Conservation (phyloP, 2,797 vertebrate species). For the Arremon brunneinucha region DNA sequence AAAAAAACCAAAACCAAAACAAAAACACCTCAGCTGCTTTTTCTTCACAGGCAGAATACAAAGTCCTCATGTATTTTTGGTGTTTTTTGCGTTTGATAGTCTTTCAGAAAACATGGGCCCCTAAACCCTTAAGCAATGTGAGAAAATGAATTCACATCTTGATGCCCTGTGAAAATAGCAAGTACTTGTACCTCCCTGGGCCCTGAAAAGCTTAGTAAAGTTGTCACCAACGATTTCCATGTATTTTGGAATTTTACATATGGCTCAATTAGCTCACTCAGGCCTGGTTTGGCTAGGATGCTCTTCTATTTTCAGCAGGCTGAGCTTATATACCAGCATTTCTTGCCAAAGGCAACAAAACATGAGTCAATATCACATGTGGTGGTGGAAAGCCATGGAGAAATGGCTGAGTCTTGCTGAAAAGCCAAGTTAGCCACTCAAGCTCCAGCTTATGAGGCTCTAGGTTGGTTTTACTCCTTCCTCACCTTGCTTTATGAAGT, state of each 20-base stretch:
- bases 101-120: background rate
- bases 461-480: background rate
- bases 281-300: background rate
- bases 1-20: background rate
- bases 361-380: background rate
- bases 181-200: background rate
- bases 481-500: background rate
- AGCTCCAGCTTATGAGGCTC: background rate
- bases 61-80: background rate
- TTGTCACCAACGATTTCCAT: background rate
- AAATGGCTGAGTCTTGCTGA: background rate
- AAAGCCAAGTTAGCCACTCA: background rate
- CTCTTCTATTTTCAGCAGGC: conserved; percentile 36
- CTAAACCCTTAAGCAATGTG: background rate
- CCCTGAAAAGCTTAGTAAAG: background rate
- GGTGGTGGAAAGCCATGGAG: background rate
- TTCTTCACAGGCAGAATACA: background rate
- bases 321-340: background rate
- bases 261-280: background rate
- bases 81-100: background rate
- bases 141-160: background rate
- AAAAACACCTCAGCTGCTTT: background rate
- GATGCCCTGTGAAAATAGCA: background rate
- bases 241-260: conserved; percentile 20
- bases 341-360: conserved; percentile 43